Evolutionary conservation across 2,888 invertebrate genomes (phyloP).

Genomic region (Pachymerium ferrugineum): DNA sequence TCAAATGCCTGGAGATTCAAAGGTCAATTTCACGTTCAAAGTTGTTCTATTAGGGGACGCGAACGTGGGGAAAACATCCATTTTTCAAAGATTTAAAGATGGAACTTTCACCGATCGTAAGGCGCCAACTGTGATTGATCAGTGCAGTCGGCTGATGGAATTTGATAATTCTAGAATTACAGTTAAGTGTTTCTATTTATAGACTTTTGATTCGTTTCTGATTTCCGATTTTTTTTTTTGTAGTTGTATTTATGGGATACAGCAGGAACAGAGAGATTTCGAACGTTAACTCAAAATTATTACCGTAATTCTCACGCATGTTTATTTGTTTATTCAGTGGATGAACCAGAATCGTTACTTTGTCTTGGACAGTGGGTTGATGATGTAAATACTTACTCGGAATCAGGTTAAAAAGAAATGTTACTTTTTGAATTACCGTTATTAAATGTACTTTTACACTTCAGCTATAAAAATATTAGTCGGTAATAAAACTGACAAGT

Average conservation of each 20-base stretch:
- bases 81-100: constrained; percentile 37
- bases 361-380: constrained; percentile 37
- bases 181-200: constrained; percentile 28
- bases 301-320: constrained; percentile 39
- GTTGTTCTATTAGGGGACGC: constrained; percentile 37
- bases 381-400: constrained; percentile 38
- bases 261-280: constrained; percentile 39
- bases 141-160: constrained; percentile 32
- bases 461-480: constrained; percentile 37
- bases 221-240: not conserved
- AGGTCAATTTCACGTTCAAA: constrained; percentile 32
- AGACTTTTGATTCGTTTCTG: not conserved
- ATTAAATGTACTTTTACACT: constrained; percentile 15
- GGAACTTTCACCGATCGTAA: constrained; percentile 36
- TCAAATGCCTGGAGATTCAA: not conserved
- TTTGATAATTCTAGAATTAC: constrained; percentile 36
- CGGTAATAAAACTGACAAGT: constrained; percentile 37
- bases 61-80: constrained; percentile 38
- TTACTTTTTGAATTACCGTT: not conserved
- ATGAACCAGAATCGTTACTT: constrained; percentile 38
- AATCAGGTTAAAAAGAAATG: constrained; percentile 31
- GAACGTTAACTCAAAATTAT: constrained; percentile 39
- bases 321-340: constrained; percentile 38
- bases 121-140: constrained; percentile 36
- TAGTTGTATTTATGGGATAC: constrained; percentile 39